Evolutionary conservation across 2,113 vertebrate species (phyloP).

Genomic region (Cervus canadensis): DNA sequence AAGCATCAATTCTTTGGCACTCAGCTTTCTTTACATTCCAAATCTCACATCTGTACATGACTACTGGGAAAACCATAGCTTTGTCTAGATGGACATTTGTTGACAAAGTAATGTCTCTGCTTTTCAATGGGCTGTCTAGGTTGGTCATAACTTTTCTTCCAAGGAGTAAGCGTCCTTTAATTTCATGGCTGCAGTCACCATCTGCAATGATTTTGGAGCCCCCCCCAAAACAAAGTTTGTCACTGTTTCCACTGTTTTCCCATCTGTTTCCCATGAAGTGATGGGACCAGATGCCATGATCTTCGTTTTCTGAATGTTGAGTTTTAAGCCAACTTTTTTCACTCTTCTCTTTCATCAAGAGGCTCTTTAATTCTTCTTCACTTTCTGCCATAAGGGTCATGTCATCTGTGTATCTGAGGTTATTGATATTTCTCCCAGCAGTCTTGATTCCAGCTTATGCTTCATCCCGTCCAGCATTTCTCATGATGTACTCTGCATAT

Average conservation of each 20-base stretch:
- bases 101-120: background rate
- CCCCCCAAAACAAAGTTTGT: background rate
- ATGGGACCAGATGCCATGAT: background rate
- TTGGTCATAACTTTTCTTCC: background rate
- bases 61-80: background rate
- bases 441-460: background rate
- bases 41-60: background rate
- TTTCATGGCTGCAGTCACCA: background rate
- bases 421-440: background rate
- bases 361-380: background rate
- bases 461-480: background rate
- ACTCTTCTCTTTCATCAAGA: background rate
- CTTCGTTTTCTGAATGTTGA: background rate
- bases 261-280: background rate
- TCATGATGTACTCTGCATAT: background rate
- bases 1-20: background rate
- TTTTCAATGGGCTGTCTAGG: background rate
- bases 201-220: background rate
- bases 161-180: background rate
- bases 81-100: background rate
- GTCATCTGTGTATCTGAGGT: background rate
- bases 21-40: background rate
- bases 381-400: background rate
- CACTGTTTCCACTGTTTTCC: background rate
- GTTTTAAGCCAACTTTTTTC: background rate